Conservation (phyloP, 2,113 vertebrate species). For the Osmerus eperlanus region DNA sequence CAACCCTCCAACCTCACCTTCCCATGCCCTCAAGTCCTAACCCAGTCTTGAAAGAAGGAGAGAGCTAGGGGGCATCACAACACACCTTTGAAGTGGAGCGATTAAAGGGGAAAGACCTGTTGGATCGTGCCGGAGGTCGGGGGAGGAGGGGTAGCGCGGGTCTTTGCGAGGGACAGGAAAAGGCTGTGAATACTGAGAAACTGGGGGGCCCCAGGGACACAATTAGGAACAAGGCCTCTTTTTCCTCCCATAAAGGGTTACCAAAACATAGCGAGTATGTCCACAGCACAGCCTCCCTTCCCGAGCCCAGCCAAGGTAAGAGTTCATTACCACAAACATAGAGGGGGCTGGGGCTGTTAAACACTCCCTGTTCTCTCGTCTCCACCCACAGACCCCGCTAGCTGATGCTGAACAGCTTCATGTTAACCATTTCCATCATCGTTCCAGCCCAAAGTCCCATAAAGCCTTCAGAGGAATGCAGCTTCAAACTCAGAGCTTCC, state of each 20-base stretch:
- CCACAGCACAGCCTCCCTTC: conserved; percentile 48
- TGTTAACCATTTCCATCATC: conserved; percentile 48
- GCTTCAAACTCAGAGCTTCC: not conserved
- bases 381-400: conserved; percentile 22
- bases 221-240: conserved; percentile 64
- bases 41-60: conserved; percentile 40
- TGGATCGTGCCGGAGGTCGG: conserved; percentile 52
- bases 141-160: conserved; percentile 33
- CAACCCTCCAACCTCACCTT: not conserved
- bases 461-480: not conserved
- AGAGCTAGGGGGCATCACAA: conserved; percentile 46
- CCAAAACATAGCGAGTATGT: conserved; percentile 63
- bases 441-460: conserved; percentile 45
- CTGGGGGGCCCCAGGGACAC: conserved; percentile 56
- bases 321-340: conserved; percentile 54
- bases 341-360: conserved; percentile 38
- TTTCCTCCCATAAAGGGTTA: conserved; percentile 51
- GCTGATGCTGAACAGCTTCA: conserved; percentile 40
- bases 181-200: conserved; percentile 47
- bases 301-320: conserved; percentile 49
- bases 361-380: conserved; percentile 13
- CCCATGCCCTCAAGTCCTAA: conserved; percentile 46
- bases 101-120: conserved; percentile 69
- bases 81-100: conserved; percentile 62
- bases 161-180: conserved; percentile 61